Evolutionary conservation across 2,888 invertebrate species (phyloP), one percentile per base, ranked within the genome.

Genomic region (Conus canariensis): DNA sequence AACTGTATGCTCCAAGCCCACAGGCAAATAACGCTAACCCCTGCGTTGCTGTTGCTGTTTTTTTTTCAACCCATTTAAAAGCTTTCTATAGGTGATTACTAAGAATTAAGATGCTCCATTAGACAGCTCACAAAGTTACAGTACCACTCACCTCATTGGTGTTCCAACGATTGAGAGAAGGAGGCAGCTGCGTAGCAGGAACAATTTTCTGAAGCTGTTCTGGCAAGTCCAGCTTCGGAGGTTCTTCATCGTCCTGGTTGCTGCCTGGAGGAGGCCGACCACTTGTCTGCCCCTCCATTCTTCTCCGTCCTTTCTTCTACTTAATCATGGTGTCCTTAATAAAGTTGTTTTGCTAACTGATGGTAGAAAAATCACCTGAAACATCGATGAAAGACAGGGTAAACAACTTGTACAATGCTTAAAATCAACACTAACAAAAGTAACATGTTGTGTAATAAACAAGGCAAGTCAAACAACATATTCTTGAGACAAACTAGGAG

Each of bases 161-260:
- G 98, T 99, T 99, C 99, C 99, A 99, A 95, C 99, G 98, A 97
- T 99, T 99, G 96, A 99, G 97, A 97, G 98, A 98, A 94, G 98
- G 98, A 93, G 99, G 98, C 97, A 99, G 99, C 97, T 98, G 98
- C 97, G 99, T 98, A 92, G 99, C 98, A 95, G 98, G 97, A 94
- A 98, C 98, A 96, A 99, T 97, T 96, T 98, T 98, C 97, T 99
- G 99, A 97, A 99, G 97, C 97, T 99, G 94, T 89, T 94, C 94
- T 9, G 95, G 95, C 82, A 95, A 92, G 58, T 90, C 88, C 77
- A 92, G 88, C 87, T 87, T 91, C n/a, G 87, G 87, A 85, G 90
- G 85, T 16, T 89, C 89, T 14, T 89, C 89, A 59, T 89, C 89
- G 8, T 85, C 85, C 30, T 85, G 85, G 67, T 85, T 85, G 82